Conservation (phyloP, 2,113 vertebrate species). For the Dinomys branickii region DNA sequence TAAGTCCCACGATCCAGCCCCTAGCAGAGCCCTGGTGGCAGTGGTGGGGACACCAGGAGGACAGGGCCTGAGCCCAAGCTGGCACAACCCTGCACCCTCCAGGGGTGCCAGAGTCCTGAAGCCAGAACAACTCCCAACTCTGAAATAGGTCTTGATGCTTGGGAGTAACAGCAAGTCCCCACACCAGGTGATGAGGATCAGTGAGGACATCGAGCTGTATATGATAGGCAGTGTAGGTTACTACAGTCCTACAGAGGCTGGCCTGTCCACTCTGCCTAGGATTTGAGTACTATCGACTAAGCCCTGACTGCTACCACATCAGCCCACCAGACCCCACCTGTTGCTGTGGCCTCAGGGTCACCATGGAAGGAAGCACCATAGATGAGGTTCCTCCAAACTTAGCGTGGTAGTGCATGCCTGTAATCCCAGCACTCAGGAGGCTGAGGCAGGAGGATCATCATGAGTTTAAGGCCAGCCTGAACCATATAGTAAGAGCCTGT, state of each 20-base stretch:
- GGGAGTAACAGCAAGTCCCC: neutral
- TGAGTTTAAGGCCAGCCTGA: neutral
- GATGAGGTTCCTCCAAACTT: neutral
- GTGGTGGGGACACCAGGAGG: neutral
- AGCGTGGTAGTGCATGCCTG: neutral
- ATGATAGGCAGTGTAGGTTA: neutral
- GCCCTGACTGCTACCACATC: neutral
- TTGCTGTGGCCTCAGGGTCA: neutral
- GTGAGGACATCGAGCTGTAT: neutral
- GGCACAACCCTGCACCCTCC: neutral
- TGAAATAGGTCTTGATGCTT: neutral
- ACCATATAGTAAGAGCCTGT: neutral
- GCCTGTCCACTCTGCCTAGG: neutral
- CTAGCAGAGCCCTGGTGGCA: accelerated
- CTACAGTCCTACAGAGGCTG: neutral
- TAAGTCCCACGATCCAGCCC: neutral
- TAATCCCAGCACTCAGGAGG: neutral
- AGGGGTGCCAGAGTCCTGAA: neutral
- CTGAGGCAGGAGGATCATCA: neutral
- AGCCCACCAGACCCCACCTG: neutral
- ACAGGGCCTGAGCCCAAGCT: neutral
- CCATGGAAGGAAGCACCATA: neutral
- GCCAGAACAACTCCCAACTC: neutral
- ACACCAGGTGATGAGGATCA: accelerated
- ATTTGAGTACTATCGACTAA: neutral